These are phyloP conservation scores for Otus sunia DNA, from an alignment of 2,113 vertebrate genomes.

Conservation along the genomic window DNA sequence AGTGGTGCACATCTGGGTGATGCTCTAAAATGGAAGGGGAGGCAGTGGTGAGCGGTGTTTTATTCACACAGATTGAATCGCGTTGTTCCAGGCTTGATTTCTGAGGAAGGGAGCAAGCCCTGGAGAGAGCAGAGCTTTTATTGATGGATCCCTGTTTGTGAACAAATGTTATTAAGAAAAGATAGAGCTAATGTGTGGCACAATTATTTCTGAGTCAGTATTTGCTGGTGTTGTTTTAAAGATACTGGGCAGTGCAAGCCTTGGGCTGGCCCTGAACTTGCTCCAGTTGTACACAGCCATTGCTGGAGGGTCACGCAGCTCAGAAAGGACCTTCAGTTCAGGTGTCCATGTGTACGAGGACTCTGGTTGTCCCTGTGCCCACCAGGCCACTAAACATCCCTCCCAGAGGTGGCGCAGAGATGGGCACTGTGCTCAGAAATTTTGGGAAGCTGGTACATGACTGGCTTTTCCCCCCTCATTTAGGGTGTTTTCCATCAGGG, in stretches of 20 bases:
- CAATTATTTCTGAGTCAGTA: background rate
- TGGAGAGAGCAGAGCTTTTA: background rate
- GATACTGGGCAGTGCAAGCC: background rate
- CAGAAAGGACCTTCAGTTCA: background rate
- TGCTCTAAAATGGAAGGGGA: background rate
- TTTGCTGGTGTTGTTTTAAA: background rate
- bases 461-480: background rate
- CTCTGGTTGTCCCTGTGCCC: background rate
- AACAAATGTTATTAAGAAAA: background rate
- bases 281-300: background rate
- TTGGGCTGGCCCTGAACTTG: background rate
- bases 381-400: background rate
- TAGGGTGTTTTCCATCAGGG: background rate
- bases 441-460: background rate
- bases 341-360: background rate
- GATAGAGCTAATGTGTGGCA: background rate
- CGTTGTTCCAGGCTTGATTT: background rate
- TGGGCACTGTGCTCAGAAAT: background rate
- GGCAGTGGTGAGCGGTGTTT: background rate
- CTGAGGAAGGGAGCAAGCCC: background rate
- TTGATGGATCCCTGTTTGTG: background rate
- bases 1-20: background rate
- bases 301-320: background rate
- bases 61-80: accelerated
- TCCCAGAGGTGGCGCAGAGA: background rate